phyloP scores from a whole-genome alignment of 2,797 vertebrate species.

The Xerus rutilus region DNA sequence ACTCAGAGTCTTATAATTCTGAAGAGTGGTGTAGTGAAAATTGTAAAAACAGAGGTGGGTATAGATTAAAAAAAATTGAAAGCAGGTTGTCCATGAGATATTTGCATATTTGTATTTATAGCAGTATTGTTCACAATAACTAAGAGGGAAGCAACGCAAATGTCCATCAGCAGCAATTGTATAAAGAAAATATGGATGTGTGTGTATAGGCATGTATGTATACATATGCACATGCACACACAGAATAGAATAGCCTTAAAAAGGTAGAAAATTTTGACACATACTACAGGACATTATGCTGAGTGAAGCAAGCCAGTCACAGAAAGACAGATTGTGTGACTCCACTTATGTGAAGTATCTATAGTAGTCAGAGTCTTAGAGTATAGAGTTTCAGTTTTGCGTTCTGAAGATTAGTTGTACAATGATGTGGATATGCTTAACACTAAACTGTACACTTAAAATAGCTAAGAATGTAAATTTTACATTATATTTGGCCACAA shows the following conservation, averaged over 20 bases:
- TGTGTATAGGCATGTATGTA: too few species aligned
- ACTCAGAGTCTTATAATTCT: neutral
- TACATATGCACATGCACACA: neutral
- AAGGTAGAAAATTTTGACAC: neutral
- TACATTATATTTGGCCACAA: neutral
- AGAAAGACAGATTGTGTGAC: neutral
- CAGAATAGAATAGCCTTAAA: neutral
- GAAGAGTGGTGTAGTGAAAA: neutral
- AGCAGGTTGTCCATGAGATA: neutral
- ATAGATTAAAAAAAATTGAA: neutral
- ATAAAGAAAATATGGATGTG: neutral
- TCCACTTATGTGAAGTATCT: neutral
- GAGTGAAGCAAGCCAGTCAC: neutral
- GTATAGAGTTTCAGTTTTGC: neutral
- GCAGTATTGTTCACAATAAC: neutral
- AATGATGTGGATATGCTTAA: neutral
- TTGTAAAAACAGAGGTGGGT: neutral
- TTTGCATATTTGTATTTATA: neutral
- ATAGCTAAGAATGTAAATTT: neutral
- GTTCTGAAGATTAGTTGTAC: neutral
- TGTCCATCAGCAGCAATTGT: neutral
- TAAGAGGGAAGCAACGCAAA: neutral
- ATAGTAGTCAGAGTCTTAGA: neutral
- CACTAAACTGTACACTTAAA: neutral
- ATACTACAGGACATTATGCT: neutral